A percentile compares a stretch with the other conserved stretches of the same genome.
These are phyloP conservation scores for Danio albolineatus DNA, from an alignment of 2,797 vertebrate species.

Conservation along the genomic window DNA sequence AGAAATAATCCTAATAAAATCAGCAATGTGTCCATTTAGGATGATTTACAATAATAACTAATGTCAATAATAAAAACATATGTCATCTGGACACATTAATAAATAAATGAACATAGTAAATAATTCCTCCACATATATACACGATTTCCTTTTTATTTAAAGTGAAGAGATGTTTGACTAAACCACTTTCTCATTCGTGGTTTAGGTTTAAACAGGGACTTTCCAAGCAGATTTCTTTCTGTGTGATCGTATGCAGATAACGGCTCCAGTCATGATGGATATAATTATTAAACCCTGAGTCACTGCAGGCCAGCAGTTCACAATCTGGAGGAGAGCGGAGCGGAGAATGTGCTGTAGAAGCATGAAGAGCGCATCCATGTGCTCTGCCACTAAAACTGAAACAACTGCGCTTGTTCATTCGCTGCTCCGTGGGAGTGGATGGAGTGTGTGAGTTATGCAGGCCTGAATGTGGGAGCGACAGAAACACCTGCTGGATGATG, in stretches of 20 bases:
- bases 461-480: neutral
- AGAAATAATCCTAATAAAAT: no score
- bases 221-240: conserved; percentile 6
- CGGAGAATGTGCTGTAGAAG: neutral
- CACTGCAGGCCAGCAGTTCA: conserved; percentile 3
- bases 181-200: neutral
- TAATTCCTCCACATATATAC: neutral
- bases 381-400: conserved; percentile 5
- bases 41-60: no score
- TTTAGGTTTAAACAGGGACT: neutral
- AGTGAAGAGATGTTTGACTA: neutral
- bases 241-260: neutral
- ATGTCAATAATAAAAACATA: no score
- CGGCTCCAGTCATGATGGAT: conserved; percentile 20
- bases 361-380: neutral
- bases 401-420: neutral
- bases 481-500: conserved; percentile 58
- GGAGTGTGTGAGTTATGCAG: no score
- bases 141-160: no score
- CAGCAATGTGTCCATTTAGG: no score
- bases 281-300: conserved; percentile 26
- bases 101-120: no score
- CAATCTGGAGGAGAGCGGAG: neutral
- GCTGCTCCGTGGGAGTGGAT: no score
- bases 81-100: no score